Base-by-base conservation (phyloP, 2,888 invertebrate species). In the Norana najaformis region DNA sequence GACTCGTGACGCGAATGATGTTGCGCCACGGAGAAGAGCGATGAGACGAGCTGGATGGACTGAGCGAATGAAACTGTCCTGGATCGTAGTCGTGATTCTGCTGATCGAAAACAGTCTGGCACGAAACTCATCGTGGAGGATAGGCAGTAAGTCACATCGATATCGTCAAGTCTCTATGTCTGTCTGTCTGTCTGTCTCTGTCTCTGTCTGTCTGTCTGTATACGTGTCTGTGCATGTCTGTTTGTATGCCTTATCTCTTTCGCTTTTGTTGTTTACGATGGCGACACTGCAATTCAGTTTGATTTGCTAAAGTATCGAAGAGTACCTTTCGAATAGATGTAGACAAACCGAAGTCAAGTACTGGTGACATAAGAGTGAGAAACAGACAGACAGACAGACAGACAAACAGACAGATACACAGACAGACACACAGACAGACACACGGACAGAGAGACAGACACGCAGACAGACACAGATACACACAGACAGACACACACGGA, bases 21-120 rank as follows among this genome's bases (percentile, higher is more conserved):
- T 6, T 69, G 69, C 69, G n/a, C 69, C 69, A 69, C 30, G 69
- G 69, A 30, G 69, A n/a, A 69, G 69, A 69, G n/a, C n/a, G 69
- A 69, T 69, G 69, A n/a, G 69, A 69, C 30, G 69, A n/a, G n/a
- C 8, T n/a, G 69, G 69, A n/a, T 69, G 69, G 69, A 69, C 69
- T 8, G n/a, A 69, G 69, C 69, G n/a, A 8, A 30, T 69, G 69
- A 69, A n/a, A n/a, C 30, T 8, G 18, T 69, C 47, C 2, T 16
- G 47, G 47, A 47, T n/a, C n/a, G 30, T n/a, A 0, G 11, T 69
- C 69, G 11, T 69, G 0, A 16, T 69, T 69, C 69, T 69, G 53
- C 69, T 69, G 69, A 69, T 69, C n/a, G 69, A 69, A 69, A 69
- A n/a, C 69, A 69, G 69, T 69, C 69, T 69, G 30, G 69, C 69